Evolutionary conservation across 2,888 invertebrate genomes (phyloP).

Genomic region (Ferrisia virgata): DNA sequence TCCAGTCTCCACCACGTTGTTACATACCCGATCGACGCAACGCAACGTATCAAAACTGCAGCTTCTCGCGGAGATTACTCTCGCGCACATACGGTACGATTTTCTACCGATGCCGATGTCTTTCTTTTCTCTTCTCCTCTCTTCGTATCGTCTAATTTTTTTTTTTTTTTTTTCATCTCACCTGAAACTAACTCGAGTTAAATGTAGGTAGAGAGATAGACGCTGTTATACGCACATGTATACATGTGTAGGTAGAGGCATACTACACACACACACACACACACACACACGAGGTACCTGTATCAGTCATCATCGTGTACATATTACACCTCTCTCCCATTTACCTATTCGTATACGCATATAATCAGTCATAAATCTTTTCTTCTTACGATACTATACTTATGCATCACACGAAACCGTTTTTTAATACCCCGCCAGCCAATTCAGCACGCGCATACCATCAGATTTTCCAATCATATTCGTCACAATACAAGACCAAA

Average conservation of each 20-base stretch:
- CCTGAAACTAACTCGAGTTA: background rate
- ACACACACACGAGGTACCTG: background rate
- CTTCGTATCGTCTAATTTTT: background rate
- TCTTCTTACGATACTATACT: background rate
- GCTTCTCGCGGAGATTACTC: background rate
- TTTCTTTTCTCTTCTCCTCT: no score
- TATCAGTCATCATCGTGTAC: background rate
- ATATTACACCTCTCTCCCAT: background rate
- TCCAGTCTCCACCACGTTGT: background rate
- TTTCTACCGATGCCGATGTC: no score
- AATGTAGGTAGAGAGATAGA: background rate
- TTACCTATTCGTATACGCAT: no score
- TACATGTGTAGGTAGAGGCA: no score
- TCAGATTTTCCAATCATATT: background rate
- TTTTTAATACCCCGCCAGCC: background rate
- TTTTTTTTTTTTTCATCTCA: background rate
- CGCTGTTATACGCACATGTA: background rate
- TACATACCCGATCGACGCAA: background rate
- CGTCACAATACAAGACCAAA: background rate
- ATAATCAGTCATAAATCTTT: background rate
- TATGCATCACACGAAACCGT: background rate
- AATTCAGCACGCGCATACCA: slow-evolving; percentile 25
- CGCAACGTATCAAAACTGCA: slow-evolving; percentile 12
- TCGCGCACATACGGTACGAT: background rate
- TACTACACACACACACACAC: background rate